Evolutionary conservation across 2,113 vertebrate species (phyloP), one percentile per base, ranked within the genome.

Genomic region (Cololabis saira): DNA sequence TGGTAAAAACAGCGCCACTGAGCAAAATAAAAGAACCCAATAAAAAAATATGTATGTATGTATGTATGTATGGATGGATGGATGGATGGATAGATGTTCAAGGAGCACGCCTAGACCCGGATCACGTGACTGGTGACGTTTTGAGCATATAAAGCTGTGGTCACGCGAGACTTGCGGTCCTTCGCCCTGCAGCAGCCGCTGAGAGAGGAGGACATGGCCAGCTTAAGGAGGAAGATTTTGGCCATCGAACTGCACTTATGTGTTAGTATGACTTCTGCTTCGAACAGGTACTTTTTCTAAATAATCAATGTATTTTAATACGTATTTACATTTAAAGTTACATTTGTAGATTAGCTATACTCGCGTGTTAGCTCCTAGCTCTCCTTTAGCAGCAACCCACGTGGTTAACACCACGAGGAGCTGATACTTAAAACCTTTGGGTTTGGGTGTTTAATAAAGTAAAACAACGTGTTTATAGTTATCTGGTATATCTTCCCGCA

Each of bases 71-170:
- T 27, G 5, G 2, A 27, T 27, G 5, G 2, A 27, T 27, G 5
- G 2, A 27, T 5, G 5, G 2, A 27, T 27, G 5, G 3, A 27
- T 27, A 27, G n/a, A n/a, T n/a, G n/a, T n/a, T n/a, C n/a, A n/a
- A n/a, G n/a, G n/a, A n/a, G n/a, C n/a, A n/a, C n/a, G n/a, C n/a
- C n/a, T n/a, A n/a, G n/a, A n/a, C 8, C 1, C 3, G 1, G 11
- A 10, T 55, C 78, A 83, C 84, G 72, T 85, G 70, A 5, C 5
- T 2, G 1, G 45, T 74, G 80, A 87, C 80, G 82, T 55, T 1
- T 12, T 0, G 15, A 2, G 0, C 8, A 1, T 12, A 81, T 83
- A 82, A 52, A 85, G 18, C 0, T 0, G 2, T 15, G 0, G 3
- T 61, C 65, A 27, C 85, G 81, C 78, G 53, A 70, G 62, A 60